Evolutionary conservation across 2,797 vertebrate genomes (phyloP).

Genomic region (Onychomys arenicola): DNA sequence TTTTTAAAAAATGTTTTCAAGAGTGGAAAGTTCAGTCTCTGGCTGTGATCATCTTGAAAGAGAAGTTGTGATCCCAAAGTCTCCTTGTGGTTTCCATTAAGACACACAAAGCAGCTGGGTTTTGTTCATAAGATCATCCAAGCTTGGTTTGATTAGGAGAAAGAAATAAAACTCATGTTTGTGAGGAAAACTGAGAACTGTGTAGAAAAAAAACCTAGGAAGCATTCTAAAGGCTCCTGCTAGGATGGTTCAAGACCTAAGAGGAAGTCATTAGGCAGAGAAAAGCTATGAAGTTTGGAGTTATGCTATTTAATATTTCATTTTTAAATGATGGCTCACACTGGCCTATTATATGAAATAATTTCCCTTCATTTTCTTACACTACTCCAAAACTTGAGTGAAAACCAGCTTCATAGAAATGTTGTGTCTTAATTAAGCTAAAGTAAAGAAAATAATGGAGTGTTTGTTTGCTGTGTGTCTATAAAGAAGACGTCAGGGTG

Average conservation of each 20-base stretch:
- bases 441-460: neutral
- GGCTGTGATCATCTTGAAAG: neutral
- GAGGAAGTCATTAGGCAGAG: neutral
- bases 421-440: neutral
- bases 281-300: neutral
- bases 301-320: neutral
- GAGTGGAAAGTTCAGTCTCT: neutral
- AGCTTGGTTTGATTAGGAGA: neutral
- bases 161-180: neutral
- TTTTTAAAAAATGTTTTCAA: neutral
- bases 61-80: neutral
- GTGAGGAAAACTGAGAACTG: neutral
- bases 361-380: conserved; percentile 36
- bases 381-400: neutral
- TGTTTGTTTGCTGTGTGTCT: rapidly evolving
- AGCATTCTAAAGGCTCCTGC: neutral
- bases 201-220: neutral
- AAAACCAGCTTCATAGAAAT: conserved; percentile 20
- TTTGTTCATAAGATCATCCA: neutral
- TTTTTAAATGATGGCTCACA: neutral
- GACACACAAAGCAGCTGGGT: neutral
- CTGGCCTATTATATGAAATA: neutral
- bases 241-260: neutral
- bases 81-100: neutral
- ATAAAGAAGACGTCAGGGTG: neutral